Evolutionary conservation across 2,797 vertebrate genomes (phyloP).

Genomic region (Hephaestus fuliginosus): DNA sequence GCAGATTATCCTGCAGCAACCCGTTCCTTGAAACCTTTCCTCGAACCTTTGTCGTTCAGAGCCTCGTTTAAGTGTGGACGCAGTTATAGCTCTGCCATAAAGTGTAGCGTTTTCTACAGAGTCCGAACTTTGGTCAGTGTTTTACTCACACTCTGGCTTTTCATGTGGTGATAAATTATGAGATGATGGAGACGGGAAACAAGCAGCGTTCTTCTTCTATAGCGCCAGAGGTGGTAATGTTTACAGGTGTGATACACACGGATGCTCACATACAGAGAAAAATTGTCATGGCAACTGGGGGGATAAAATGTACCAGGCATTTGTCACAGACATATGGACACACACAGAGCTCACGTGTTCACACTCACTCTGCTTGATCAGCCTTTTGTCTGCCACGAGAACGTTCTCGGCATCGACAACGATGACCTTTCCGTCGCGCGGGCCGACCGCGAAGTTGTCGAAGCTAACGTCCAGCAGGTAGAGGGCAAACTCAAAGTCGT

Average conservation of each 20-base stretch:
- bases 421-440: slow-evolving; percentile 97
- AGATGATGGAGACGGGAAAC: no score
- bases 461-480: slow-evolving; percentile 99
- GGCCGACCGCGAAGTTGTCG: slow-evolving; percentile 98
- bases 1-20: slow-evolving; percentile 53
- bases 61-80: slow-evolving; percentile 30
- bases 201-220: not conserved
- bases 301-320: not conserved
- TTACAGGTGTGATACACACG: not conserved
- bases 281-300: slow-evolving; percentile 31
- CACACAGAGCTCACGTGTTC: not conserved
- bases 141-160: slow-evolving; percentile 24
- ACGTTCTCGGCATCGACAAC: slow-evolving; percentile 98
- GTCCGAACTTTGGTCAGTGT: slow-evolving; percentile 21
- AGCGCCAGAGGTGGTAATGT: not conserved
- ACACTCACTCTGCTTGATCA: slow-evolving; percentile 97
- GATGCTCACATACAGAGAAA: not conserved
- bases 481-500: slow-evolving; percentile 99
- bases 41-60: slow-evolving; percentile 43
- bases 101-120: slow-evolving; percentile 19
- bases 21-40: slow-evolving; percentile 58
- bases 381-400: slow-evolving; percentile 96
- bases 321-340: slow-evolving; percentile 9
- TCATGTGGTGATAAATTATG: slow-evolving; percentile 17
- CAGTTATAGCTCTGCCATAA: slow-evolving; percentile 2